phyloP scores from a whole-genome alignment of 2,113 vertebrate species.

The Siniperca knerii region DNA sequence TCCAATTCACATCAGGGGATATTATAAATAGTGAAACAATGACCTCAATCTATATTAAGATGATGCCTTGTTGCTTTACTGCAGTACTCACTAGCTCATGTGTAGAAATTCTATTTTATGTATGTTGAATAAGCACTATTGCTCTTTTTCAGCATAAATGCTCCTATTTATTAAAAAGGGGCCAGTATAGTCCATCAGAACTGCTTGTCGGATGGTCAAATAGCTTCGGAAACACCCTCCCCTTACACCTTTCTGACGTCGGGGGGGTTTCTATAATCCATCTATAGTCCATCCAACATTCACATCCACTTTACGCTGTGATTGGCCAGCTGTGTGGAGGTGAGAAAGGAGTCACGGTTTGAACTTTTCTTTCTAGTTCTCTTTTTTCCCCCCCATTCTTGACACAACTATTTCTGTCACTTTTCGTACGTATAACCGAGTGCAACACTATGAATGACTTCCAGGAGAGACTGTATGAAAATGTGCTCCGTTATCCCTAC shows the following conservation, averaged over 20 bases:
- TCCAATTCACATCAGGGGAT: not conserved
- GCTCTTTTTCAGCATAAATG: not conserved
- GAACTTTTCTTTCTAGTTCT: too few relatives aligned
- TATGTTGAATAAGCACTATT: not conserved
- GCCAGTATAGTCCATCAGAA: not conserved
- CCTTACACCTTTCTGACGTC: not conserved
- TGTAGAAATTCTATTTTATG: not conserved
- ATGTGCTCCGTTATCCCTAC: too few relatives aligned
- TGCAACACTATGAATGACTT: too few relatives aligned
- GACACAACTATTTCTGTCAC: too few relatives aligned
- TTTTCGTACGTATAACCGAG: too few relatives aligned
- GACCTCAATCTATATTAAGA: not conserved
- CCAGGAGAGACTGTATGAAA: too few relatives aligned
- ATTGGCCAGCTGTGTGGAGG: too few relatives aligned
- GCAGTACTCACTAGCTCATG: not conserved
- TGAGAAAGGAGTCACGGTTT: too few relatives aligned
- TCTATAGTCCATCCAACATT: too few relatives aligned
- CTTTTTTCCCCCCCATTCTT: too few relatives aligned
- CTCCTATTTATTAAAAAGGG: not conserved
- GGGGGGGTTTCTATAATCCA: not conserved
- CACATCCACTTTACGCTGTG: too few relatives aligned
- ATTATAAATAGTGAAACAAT: slow-evolving; percentile 4
- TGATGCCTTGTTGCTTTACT: not conserved
- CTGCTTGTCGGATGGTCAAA: not conserved
- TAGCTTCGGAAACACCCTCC: not conserved